A percentile compares a stretch with the other conserved stretches of the same genome.
Evolutionary conservation across 2,113 vertebrate genomes (phyloP).

Genomic region (Phylloscopus trochilus): DNA sequence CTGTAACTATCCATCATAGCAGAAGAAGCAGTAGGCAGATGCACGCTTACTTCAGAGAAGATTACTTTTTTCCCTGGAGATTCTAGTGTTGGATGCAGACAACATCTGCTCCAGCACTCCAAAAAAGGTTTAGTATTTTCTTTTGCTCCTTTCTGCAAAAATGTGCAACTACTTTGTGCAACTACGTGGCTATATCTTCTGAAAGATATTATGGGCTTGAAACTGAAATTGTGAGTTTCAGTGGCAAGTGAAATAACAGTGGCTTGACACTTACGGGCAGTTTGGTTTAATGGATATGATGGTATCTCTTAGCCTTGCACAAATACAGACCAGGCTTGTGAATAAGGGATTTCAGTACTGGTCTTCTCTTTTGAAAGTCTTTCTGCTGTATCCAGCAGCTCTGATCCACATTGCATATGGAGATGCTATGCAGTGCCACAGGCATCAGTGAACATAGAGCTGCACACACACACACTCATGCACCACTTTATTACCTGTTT

Average conservation of each 20-base stretch:
- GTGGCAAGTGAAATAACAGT: background rate
- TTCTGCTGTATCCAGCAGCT: background rate
- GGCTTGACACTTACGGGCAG: background rate
- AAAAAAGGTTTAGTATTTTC: conserved; percentile 62
- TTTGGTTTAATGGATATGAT: background rate
- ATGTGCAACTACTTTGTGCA: background rate
- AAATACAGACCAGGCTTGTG: background rate
- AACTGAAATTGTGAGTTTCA: background rate
- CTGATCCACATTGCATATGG: background rate
- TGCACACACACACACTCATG: background rate
- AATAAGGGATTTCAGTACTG: background rate
- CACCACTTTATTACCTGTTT: background rate
- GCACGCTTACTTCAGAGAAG: conserved; percentile 66
- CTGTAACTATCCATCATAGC: conserved; percentile 82
- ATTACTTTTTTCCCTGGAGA: conserved; percentile 68
- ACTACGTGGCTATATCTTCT: background rate
- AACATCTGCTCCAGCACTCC: conserved; percentile 77
- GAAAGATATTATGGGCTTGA: background rate
- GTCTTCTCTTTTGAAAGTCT: background rate
- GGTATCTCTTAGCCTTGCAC: background rate
- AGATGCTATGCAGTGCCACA: background rate
- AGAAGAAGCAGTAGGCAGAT: conserved; percentile 77
- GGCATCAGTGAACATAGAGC: background rate
- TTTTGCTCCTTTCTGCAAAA: background rate
- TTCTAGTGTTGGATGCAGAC: conserved; percentile 48